A percentile compares a stretch with the other conserved stretches of the same genome.
Evolutionary conservation across 2,797 vertebrate genomes (phyloP).

Genomic region (Euphonia xanthogaster): DNA sequence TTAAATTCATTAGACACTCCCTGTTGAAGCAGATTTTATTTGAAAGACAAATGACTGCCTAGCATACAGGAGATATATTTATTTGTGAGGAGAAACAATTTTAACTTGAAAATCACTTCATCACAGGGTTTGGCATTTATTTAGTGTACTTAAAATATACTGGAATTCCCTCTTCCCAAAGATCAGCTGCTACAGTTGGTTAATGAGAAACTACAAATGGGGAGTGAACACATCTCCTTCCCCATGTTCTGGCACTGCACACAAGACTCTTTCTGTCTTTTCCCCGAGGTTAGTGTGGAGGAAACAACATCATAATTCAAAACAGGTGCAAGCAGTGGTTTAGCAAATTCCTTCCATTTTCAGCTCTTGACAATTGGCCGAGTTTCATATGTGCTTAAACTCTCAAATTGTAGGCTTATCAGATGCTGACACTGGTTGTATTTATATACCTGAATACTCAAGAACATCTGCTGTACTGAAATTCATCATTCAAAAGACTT

Average conservation of each 20-base stretch:
- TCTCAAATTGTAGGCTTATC: slow-evolving; percentile 12
- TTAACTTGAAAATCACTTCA: background rate
- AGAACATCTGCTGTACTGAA: slow-evolving; percentile 64
- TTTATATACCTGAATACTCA: slow-evolving; percentile 67
- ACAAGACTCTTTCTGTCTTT: background rate
- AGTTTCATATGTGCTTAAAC: background rate
- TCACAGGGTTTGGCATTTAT: background rate
- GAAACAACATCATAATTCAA: slow-evolving; percentile 26
- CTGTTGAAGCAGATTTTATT: background rate
- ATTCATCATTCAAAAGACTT: slow-evolving; percentile 56
- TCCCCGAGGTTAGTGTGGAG: background rate
- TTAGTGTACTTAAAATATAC: background rate
- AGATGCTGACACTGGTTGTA: slow-evolving; percentile 9
- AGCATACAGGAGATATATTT: background rate
- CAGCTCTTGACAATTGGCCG: slow-evolving; percentile 26
- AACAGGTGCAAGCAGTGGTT: slow-evolving; percentile 25
- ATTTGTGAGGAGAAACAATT: background rate
- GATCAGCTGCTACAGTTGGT: background rate
- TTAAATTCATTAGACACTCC: background rate
- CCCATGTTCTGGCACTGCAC: background rate
- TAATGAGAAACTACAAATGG: background rate
- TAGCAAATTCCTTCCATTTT: slow-evolving; percentile 44
- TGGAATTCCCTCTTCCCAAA: background rate
- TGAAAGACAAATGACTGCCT: background rate
- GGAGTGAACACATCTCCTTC: background rate